Percentiles rank a stretch among this genome's conserved stretches.
Conservation (phyloP, 1,140 invertebrate species). For the Diachasma alloeum region DNA sequence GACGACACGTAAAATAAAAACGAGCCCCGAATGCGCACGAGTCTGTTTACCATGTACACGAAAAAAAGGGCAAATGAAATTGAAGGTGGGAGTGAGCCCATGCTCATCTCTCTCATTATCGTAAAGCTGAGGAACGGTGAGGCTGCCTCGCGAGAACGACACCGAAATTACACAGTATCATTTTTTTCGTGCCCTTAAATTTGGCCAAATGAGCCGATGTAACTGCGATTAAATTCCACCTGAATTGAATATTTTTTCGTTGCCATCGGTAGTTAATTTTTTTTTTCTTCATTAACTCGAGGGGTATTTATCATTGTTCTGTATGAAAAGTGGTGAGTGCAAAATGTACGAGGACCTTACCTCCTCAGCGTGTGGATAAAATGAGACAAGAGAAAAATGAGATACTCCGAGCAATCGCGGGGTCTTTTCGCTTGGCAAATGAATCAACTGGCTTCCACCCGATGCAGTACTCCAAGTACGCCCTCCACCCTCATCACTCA, state of each 20-base stretch:
- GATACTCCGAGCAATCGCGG: neutral
- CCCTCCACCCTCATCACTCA: neutral
- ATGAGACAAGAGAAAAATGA: neutral
- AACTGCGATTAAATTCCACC: neutral
- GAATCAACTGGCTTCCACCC: neutral
- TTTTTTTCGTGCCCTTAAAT: neutral
- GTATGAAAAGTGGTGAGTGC: neutral
- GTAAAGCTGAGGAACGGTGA: conserved; percentile 14
- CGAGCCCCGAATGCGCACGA: neutral
- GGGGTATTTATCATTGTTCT: neutral
- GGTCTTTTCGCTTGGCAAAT: neutral
- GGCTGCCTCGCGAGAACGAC: neutral
- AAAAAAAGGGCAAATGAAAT: no score
- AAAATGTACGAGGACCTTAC: neutral
- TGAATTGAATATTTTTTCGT: neutral
- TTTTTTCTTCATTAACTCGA: no score
- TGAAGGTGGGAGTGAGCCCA: neutral
- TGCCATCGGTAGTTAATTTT: no score
- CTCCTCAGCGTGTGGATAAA: neutral
- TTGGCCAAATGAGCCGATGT: neutral
- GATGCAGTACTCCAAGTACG: no score
- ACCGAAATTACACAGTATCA: conserved; percentile 1
- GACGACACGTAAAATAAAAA: neutral
- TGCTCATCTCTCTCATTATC: conserved; percentile 5
- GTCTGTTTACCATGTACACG: neutral